Base-by-base conservation (phyloP, 1,140 invertebrate genomes). In the Rhopalosiphum maidis region DNA sequence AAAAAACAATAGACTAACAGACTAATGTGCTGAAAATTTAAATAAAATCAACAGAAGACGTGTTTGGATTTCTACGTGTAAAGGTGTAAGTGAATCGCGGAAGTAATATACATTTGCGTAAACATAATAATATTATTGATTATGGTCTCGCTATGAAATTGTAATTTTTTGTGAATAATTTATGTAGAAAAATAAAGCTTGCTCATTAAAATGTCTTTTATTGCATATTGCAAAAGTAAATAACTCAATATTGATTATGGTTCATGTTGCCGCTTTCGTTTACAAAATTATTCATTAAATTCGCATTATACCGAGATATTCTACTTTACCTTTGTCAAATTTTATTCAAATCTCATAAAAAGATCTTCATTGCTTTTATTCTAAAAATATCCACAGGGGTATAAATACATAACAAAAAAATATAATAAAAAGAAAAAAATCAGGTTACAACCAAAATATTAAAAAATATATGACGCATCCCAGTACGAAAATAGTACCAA, bases 121-220 rank as follows among this genome's bases (percentile, higher is more conserved):
- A 23, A 51, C 22, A 35, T 88, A 22, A 82, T 35, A 82, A 82
- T 82, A 83, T 86, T 86, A 89, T 89, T 54, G 37, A 37, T 54
- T 37, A 89, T 89, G 8, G 21, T 37, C 9, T 8, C n/a, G 35
- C n/a, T 35, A 25, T 46, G 3, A 22, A 15, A 35, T 35, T 23
- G n/a, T 86, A 46, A 87, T 48, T 23, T 6, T 35, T 21, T 2
- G 46, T 22, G 18, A n/a, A 87, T 87, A 87, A n/a, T 35, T 30
- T 48, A 87, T 87, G 1, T 25, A 7, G 41, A 87, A 87, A 86
- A 89, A n/a, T 54, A 30, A 35, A 9, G 2, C 7, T 48, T 37
- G 51, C 51, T 89, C 51, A 89, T 89, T 89, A 41, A 89, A 89
- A 55, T 55, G 22, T 89, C 22, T 89, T 89, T 89, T 41, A 55